Conservation (phyloP, 1,140 invertebrate species). For the Atta cephalotes region DNA sequence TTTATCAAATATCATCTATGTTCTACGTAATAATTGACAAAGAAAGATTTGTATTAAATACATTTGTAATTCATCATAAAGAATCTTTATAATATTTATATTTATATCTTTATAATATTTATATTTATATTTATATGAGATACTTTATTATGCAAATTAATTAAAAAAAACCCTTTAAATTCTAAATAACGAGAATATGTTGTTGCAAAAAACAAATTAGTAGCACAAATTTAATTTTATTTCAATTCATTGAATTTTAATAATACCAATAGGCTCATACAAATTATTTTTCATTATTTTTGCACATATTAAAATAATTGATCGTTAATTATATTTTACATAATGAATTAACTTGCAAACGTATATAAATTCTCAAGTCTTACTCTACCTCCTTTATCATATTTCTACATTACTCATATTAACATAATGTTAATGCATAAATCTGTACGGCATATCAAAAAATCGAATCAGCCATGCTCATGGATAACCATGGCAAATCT, state of each 20-base stretch:
- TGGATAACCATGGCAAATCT: conserved; percentile 57
- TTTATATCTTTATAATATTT: background rate
- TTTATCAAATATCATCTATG: conserved; percentile 6
- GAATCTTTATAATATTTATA: background rate
- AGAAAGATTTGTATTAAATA: background rate
- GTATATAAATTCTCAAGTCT: background rate
- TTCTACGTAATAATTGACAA: background rate
- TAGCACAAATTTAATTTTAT: background rate
- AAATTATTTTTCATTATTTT: conserved; percentile 10
- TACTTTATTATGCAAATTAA: background rate
- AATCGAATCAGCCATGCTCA: conserved; percentile 33
- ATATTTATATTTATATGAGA: background rate
- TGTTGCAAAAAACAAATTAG: background rate
- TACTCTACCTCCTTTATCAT: background rate
- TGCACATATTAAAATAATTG: background rate
- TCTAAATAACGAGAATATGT: background rate
- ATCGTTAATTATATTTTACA: background rate
- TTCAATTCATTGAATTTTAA: background rate
- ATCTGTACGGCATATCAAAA: conserved; percentile 33
- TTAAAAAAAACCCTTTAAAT: background rate
- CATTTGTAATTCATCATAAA: background rate
- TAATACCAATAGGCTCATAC: background rate
- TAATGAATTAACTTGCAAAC: background rate
- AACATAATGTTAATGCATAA: conserved; percentile 32
- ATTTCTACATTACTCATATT: conserved; percentile 16